Evolutionary conservation across 2,113 vertebrate species (phyloP).

Genomic region (Riparia riparia): DNA sequence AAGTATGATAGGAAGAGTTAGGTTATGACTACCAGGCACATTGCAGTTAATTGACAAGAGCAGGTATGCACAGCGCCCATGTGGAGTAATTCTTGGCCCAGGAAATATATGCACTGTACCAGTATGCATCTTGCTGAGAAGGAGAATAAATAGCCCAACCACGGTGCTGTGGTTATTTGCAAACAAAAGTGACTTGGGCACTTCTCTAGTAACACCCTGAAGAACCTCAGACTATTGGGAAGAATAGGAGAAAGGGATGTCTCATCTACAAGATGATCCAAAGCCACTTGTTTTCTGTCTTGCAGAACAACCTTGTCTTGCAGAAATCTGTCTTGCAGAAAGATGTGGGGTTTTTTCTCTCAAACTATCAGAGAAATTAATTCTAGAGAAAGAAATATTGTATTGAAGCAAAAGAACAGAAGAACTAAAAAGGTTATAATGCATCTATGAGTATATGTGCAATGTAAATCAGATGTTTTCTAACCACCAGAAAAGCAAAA

Average conservation of each 20-base stretch:
- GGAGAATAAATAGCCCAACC: neutral
- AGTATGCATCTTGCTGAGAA: neutral
- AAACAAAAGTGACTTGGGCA: neutral
- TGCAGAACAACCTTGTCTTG: neutral
- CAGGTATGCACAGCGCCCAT: neutral
- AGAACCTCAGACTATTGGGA: neutral
- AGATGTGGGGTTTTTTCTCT: rapidly evolving
- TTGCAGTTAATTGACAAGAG: neutral
- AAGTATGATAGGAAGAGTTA: neutral
- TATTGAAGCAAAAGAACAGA: neutral
- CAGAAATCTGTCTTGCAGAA: neutral
- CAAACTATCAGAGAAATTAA: neutral
- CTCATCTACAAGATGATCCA: neutral
- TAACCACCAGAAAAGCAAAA: neutral
- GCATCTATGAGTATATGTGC: neutral
- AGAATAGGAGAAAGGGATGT: neutral
- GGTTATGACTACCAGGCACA: neutral
- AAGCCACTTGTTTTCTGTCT: neutral
- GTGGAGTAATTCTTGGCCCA: neutral
- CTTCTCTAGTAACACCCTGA: neutral
- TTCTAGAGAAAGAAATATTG: neutral
- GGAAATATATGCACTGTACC: neutral
- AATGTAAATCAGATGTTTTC: neutral
- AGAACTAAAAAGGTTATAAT: neutral
- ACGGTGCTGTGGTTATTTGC: neutral